A percentile compares a stretch with the other conserved stretches of the same genome.
Conservation (phyloP, 2,113 vertebrate genomes). For the Myotis lucifugus region DNA sequence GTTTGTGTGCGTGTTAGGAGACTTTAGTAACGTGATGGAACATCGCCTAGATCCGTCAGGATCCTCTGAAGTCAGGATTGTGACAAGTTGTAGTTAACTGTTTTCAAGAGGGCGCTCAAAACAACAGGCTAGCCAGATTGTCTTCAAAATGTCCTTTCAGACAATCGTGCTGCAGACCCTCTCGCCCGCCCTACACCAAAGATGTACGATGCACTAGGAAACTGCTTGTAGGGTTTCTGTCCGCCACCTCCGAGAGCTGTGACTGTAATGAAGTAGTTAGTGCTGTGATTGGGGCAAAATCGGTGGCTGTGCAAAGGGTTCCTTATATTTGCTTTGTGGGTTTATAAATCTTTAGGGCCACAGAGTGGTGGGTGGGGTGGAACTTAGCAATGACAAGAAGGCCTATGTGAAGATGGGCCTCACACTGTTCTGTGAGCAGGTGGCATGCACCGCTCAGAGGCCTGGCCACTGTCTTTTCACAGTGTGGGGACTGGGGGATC, state of each 20-base stretch:
- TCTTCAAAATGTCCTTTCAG: background rate
- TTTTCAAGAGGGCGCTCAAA: background rate
- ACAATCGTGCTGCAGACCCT: background rate
- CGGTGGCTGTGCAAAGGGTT: background rate
- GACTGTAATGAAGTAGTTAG: background rate
- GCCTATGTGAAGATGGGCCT: background rate
- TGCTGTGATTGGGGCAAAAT: constrained; percentile 33
- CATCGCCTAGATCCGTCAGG: background rate
- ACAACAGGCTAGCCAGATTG: background rate
- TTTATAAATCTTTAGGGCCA: background rate
- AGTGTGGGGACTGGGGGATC: background rate
- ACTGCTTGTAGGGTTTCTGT: background rate
- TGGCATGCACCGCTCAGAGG: background rate
- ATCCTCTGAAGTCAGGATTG: background rate
- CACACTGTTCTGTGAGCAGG: background rate
- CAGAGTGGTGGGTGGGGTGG: background rate
- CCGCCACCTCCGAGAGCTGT: background rate
- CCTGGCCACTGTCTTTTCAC: background rate
- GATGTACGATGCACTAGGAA: constrained; percentile 35
- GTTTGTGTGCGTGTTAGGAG: background rate
- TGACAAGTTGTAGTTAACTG: background rate
- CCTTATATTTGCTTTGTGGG: background rate
- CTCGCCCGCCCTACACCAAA: constrained; percentile 64
- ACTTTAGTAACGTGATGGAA: background rate
- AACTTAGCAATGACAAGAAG: background rate